A percentile compares a stretch with the other conserved stretches of the same genome.
These are phyloP conservation scores for Brachyhypopomus gauderio DNA, from an alignment of 2,113 vertebrate species.

Conservation along the genomic window DNA sequence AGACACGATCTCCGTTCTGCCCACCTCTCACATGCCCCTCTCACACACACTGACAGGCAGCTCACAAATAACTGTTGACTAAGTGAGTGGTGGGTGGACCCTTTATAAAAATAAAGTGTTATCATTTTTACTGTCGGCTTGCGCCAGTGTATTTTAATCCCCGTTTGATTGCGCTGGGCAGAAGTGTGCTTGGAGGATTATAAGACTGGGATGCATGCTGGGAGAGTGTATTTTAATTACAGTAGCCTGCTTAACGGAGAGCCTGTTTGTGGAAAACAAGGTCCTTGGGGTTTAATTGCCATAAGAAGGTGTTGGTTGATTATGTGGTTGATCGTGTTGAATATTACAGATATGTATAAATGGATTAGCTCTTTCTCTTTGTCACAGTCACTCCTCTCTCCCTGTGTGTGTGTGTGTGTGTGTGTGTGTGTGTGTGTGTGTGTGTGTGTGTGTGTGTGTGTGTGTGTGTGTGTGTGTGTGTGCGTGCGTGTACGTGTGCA, in stretches of 20 bases:
- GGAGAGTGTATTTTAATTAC: conserved; percentile 61
- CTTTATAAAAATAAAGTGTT: conserved; percentile 31
- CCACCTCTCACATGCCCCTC: conserved; percentile 10
- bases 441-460: conserved; percentile 10
- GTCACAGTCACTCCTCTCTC: not conserved
- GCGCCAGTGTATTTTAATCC: conserved; percentile 54
- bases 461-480: conserved; percentile 26
- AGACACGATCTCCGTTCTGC: conserved; percentile 18
- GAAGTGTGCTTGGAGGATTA: conserved; percentile 33
- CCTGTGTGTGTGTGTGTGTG: conserved; percentile 17
- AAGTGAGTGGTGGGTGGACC: conserved; percentile 3
- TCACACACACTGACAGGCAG: conserved; percentile 36
- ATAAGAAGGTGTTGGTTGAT: conserved; percentile 27
- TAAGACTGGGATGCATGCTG: conserved; percentile 47
- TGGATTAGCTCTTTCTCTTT: conserved; percentile 5
- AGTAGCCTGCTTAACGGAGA: conserved; percentile 38
- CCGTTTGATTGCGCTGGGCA: conserved; percentile 61
- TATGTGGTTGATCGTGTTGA: conserved; percentile 39
- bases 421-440: conserved; percentile 13
- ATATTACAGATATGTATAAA: conserved; percentile 32
- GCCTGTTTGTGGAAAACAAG: conserved; percentile 45
- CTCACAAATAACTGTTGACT: conserved; percentile 41
- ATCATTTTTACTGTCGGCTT: conserved; percentile 16
- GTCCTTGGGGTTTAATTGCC: conserved; percentile 32
- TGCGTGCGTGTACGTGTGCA: conserved; percentile 25